These are phyloP conservation scores for Ommatoiulus sabulosus DNA, from an alignment of 2,888 invertebrate genomes.

Conservation along the genomic window DNA sequence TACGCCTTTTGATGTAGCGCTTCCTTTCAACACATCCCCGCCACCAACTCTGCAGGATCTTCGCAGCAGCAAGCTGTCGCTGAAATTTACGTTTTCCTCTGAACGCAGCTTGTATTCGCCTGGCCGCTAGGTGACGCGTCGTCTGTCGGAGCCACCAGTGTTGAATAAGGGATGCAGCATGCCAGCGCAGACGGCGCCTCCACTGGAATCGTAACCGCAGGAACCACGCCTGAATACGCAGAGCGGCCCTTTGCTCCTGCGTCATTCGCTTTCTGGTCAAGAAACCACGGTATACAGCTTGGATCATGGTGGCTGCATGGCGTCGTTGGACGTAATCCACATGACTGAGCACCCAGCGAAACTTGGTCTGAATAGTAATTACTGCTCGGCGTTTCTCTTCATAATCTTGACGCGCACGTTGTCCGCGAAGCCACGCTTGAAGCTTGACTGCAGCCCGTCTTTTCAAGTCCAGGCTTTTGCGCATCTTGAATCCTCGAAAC, in stretches of 20 bases:
- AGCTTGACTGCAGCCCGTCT: neutral
- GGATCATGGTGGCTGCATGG: neutral
- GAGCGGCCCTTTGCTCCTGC: neutral
- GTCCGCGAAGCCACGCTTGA: neutral
- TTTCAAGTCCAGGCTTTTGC: neutral
- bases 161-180: neutral
- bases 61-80: neutral
- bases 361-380: neutral
- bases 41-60: constrained; percentile 12
- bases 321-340: neutral
- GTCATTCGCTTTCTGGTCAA: neutral
- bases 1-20: neutral
- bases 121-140: neutral
- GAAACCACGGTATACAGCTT: constrained; percentile 14
- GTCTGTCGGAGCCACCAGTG: constrained; percentile 38
- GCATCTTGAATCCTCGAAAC: neutral
- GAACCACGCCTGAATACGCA: constrained; percentile 30
- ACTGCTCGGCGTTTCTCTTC: neutral
- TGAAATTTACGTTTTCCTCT: neutral
- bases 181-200: neutral
- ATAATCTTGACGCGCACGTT: neutral
- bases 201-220: neutral
- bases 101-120: neutral
- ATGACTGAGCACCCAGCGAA: neutral
- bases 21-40: neutral